Conservation (phyloP, 2,888 invertebrate species). For the Drosophila meridiana region DNA sequence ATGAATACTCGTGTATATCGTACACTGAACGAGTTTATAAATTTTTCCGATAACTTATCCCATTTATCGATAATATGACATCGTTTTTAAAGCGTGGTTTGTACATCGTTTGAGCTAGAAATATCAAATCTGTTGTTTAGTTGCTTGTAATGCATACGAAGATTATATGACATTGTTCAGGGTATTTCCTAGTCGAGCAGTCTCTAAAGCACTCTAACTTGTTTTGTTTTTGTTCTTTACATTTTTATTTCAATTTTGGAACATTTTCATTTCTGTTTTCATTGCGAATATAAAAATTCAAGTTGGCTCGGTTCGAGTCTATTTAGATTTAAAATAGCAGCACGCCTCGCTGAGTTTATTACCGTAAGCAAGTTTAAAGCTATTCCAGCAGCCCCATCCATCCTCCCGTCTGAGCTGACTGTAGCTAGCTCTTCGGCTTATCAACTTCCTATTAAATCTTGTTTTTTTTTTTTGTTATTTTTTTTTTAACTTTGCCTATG, state of each 20-base stretch:
- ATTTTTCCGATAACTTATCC: too few species aligned
- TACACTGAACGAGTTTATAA: too few species aligned
- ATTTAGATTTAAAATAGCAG: constrained; percentile 75
- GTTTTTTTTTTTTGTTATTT: not conserved
- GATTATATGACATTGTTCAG: too few species aligned
- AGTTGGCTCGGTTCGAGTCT: constrained; percentile 64
- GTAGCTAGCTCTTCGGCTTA: constrained; percentile 51
- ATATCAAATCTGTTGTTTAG: too few species aligned
- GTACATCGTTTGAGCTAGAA: too few species aligned
- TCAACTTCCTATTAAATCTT: constrained; percentile 78
- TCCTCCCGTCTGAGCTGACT: not conserved
- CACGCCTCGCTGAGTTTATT: constrained; percentile 72
- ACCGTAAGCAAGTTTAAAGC: constrained; percentile 75
- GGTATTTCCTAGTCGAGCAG: too few species aligned
- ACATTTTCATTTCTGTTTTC: constrained; percentile 18
- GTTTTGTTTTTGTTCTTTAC: not conserved
- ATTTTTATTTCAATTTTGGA: constrained; percentile 12
- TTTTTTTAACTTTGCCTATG: constrained; percentile 40
- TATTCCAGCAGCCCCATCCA: constrained; percentile 1
- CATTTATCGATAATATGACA: too few species aligned
- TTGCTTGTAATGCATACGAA: too few species aligned
- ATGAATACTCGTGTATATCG: too few species aligned
- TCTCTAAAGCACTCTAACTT: too few species aligned
- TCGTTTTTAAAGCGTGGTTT: too few species aligned
- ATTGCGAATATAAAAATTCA: constrained; percentile 67